Evolutionary conservation across 2,888 invertebrate species (phyloP).

Genomic region (Prosapia bicincta): DNA sequence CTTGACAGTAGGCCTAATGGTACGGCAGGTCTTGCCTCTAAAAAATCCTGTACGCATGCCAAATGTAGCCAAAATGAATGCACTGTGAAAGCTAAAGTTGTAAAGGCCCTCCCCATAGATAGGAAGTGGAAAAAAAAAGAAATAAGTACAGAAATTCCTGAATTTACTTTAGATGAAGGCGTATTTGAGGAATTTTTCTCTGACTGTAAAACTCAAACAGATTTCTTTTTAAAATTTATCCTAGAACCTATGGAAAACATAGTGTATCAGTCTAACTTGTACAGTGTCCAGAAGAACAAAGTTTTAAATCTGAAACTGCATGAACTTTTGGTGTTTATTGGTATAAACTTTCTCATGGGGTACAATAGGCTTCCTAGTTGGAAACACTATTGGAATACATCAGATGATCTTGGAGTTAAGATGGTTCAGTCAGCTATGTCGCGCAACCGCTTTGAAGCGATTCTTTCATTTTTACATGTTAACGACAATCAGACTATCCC

Average conservation of each 20-base stretch:
- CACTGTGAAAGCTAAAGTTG: too few relatives aligned
- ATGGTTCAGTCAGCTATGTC: not conserved
- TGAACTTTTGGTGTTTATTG: constrained; percentile 6
- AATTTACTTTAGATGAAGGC: not conserved
- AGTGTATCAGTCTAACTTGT: not conserved
- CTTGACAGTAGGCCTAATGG: too few relatives aligned
- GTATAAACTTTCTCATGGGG: constrained; percentile 6
- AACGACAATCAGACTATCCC: not conserved
- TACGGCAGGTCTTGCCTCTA: too few relatives aligned
- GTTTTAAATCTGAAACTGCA: not conserved
- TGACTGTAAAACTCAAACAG: too few relatives aligned
- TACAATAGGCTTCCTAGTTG: not conserved
- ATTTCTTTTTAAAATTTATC: too few relatives aligned
- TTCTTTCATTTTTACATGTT: not conserved
- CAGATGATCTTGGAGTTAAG: not conserved
- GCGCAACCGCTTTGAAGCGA: not conserved
- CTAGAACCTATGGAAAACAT: too few relatives aligned
- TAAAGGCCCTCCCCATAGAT: too few relatives aligned
- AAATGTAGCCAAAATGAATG: too few relatives aligned
- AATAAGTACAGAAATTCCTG: not conserved
- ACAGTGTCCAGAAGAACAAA: not conserved
- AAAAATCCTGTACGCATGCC: too few relatives aligned
- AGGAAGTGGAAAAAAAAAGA: not conserved
- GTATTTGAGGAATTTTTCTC: not conserved
- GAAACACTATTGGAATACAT: constrained; percentile 1